Conservation (phyloP, 2,888 invertebrate species). For the Diaperis boleti region DNA sequence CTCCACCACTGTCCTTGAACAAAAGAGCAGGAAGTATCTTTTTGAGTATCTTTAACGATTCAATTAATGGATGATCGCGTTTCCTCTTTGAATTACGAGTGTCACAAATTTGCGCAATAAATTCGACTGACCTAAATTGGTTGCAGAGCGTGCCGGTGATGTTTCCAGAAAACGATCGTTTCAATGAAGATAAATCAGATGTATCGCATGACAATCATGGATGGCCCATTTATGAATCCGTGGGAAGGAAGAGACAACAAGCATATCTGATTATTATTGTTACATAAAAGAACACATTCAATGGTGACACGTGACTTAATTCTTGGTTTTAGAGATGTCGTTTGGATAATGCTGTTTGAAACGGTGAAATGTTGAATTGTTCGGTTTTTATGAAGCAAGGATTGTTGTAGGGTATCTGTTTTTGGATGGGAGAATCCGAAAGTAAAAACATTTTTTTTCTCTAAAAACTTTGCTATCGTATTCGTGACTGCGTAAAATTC, state of each 20-base stretch:
- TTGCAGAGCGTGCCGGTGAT: slow-evolving; percentile 2
- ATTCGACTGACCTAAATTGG: slow-evolving; percentile 25
- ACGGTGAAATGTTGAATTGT: too few species aligned
- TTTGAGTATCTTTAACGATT: background rate
- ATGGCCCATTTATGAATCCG: slow-evolving; percentile 23
- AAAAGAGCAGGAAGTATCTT: background rate
- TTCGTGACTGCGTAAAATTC: too few species aligned
- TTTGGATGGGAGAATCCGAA: too few species aligned
- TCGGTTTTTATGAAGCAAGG: too few species aligned
- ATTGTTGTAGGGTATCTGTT: too few species aligned
- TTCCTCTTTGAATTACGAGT: slow-evolving; percentile 17
- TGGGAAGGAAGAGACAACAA: background rate
- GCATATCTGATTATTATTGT: background rate
- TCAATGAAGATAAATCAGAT: slow-evolving; percentile 25
- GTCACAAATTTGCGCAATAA: slow-evolving; percentile 19
- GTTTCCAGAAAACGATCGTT: slow-evolving; percentile 6
- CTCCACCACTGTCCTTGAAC: slow-evolving; percentile 25
- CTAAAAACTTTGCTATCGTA: too few species aligned
- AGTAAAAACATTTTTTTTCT: too few species aligned
- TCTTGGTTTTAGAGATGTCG: too few species aligned
- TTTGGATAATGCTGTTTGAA: too few species aligned
- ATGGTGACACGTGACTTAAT: too few species aligned
- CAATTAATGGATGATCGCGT: slow-evolving; percentile 14
- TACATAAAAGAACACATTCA: too few species aligned
- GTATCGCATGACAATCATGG: slow-evolving; percentile 31